Percentiles rank a stretch among this genome's conserved stretches.
Conservation (phyloP, 2,888 invertebrate genomes). For the Willowsia nigromaculata region DNA sequence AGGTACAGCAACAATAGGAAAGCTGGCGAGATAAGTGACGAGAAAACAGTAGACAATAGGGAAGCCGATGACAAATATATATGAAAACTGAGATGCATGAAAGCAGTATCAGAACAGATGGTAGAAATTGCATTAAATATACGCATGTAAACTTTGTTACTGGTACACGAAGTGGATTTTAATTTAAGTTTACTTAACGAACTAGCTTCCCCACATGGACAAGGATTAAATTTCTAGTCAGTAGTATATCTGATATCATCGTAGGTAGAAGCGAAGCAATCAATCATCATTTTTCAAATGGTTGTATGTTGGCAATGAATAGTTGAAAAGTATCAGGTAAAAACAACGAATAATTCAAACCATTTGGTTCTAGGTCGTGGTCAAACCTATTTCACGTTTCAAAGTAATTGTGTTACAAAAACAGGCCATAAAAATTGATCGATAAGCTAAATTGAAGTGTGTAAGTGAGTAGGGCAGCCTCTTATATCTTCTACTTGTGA, state of each 20-base stretch:
- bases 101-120: constrained; percentile 23
- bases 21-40: constrained; percentile 44
- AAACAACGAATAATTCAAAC: neutral
- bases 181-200: neutral
- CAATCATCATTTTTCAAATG: constrained; percentile 28
- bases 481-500: neutral
- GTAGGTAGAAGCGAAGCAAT: neutral
- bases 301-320: neutral
- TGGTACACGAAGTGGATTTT: neutral
- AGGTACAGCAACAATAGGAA: constrained; percentile 11
- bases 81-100: neutral
- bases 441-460: constrained; percentile 31
- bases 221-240: neutral
- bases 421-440: constrained; percentile 8
- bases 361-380: constrained; percentile 42
- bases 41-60: constrained; percentile 44
- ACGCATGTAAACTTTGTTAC: neutral
- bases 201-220: neutral
- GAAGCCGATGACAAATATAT: constrained; percentile 51
- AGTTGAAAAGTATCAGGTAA: neutral
- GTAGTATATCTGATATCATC: neutral
- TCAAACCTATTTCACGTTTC: constrained; percentile 45
- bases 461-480: neutral
- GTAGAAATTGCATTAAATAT: neutral
- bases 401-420: constrained; percentile 55